Base-by-base conservation (phyloP, 2,797 vertebrate genomes). In the Gymnoscopelus braueri region DNA sequence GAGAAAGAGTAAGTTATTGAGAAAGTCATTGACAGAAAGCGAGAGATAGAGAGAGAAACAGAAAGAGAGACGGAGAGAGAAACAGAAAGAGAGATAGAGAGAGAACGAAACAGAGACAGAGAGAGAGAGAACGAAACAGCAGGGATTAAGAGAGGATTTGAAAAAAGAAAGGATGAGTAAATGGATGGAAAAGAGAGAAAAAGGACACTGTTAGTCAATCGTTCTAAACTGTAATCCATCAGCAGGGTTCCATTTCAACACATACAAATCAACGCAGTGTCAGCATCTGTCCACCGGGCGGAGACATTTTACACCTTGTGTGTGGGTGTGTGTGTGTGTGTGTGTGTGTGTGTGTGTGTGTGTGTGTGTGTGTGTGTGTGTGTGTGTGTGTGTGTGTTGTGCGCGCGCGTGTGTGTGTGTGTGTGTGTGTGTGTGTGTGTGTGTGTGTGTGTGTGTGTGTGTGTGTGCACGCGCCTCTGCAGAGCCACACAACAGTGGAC, bases 201-300 rank as follows among this genome's bases (percentile, higher is more conserved):
- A 54, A 19, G 15, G 15, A 54, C 8, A 19, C 35, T 8, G 35
- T 39, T 39, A 39, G 35, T 39, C 35, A 39, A 39, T 39, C 35
- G 8, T 9, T 51, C 7, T 5, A 13, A 50, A 50, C 11, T n/a
- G 14, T n/a, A 51, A 51, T 51, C n/a, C 50, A 13, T 13, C 50
- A 51, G 3, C 12, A 7, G 12, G 5, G 5, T 51, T 51, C 12
- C n/a, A 13, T 51, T n/a, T 51, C 12, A 13, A 8, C 35, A 44
- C 9, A 44, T 60, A 48, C 11, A 47, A 23, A 23, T 44, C 39
- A 48, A 11, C 60, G 73, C 60, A 74, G 23, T 12, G 48, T 50
- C 57, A 15, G 3, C 19, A 1, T 0, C 0, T n/a, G 6, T 5
- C 79, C 83, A 85, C 14, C 63, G 70, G 84, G 14, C 3, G 78